phyloP scores from a whole-genome alignment of 2,888 invertebrate genomes.

The Hyles lineata region DNA sequence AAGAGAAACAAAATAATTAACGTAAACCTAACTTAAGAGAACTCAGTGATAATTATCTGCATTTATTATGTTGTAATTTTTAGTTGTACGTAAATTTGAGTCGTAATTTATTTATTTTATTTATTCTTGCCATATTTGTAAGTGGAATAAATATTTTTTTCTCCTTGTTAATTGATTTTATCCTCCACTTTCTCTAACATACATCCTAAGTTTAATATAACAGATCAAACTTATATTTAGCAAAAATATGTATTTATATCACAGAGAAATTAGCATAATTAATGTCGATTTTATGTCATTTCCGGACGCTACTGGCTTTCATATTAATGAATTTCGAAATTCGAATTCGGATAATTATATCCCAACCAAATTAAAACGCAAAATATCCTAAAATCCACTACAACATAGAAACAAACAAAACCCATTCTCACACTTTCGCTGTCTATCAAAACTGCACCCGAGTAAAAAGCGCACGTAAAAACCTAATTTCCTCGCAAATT shows the following conservation, averaged over 20 bases:
- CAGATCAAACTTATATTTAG: no score
- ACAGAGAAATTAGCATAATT: not conserved
- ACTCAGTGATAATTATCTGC: slow-evolving; percentile 35
- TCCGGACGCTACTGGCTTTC: not conserved
- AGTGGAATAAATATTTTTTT: slow-evolving; percentile 52
- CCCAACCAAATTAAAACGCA: not conserved
- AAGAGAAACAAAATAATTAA: slow-evolving; percentile 48
- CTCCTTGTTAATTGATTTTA: slow-evolving; percentile 38
- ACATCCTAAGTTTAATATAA: not conserved
- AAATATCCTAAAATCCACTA: not conserved
- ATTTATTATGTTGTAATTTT: slow-evolving; percentile 45
- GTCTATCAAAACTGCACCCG: not conserved
- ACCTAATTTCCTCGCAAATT: not conserved
- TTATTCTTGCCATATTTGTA: slow-evolving; percentile 75
- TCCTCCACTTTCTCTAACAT: not conserved
- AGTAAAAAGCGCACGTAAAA: no score
- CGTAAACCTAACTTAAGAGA: slow-evolving; percentile 29
- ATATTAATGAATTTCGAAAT: no score
- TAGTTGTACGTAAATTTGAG: slow-evolving; percentile 37
- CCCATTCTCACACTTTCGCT: not conserved
- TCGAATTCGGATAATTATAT: no score
- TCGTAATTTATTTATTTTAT: slow-evolving; percentile 51
- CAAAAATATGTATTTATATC: not conserved
- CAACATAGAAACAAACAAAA: not conserved
- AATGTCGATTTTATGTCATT: not conserved